Evolutionary conservation across 1,140 invertebrate genomes (phyloP), one percentile per base, ranked within the genome.

Genomic region (Kradibia gibbosae): DNA sequence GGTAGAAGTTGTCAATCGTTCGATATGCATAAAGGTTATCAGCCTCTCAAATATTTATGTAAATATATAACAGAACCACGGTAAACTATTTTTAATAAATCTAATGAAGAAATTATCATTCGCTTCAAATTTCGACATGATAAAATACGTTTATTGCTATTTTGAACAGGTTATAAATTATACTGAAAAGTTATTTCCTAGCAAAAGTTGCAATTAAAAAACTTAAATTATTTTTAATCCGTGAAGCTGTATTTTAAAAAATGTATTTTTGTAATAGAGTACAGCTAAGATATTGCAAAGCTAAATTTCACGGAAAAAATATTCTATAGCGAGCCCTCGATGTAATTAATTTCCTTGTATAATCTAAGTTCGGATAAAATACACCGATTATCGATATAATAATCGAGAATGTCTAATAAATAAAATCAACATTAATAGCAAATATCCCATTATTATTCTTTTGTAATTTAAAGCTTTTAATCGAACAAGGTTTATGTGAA

Each of bases 271-370:
- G 20, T 15, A 39, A 10, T 39, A 53, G 62, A 39, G 20, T 39
- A n/a, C n/a, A 39, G 62, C 1, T 67, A 8, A 5, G 34, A 20
- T n/a, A 39, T 67, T 67, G 5, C 39, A 39, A 67, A 67, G 15
- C 20, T 5, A 67, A 67, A 39, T 39, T 67, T 67, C 20, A 39
- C 20, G n/a, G 36, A 0, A 7, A 39, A 67, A 67, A 67, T 53
- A 67, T 39, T 65, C 34, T 36, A 65, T 65, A 65, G n/a, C 34
- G 13, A 15, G 20, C 15, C 28, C 31, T 36, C 34, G 62, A 67
- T 39, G 39, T 67, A 36, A 67, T 67, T 67, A 39, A 67, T 67
- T 67, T 39, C 20, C 62, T 67, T n/a, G 62, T 13, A 67, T 67
- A 39, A 67, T 39, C 36, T 17, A 36, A 17, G 20, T 2, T 67